These are phyloP conservation scores for Xestia ashworthii DNA, from an alignment of 2,888 invertebrate species.

Conservation along the genomic window DNA sequence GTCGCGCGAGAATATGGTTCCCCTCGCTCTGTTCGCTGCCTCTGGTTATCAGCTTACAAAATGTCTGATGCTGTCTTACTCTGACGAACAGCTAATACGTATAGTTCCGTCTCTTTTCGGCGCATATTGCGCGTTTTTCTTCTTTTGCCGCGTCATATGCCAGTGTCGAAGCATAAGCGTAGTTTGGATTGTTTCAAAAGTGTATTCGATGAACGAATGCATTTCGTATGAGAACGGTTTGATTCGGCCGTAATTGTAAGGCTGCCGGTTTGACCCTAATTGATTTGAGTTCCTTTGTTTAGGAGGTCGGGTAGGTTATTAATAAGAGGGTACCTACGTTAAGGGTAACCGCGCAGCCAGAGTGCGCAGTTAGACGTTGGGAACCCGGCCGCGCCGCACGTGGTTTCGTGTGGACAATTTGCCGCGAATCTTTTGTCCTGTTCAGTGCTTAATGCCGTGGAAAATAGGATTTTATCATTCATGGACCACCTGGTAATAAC, in stretches of 20 bases:
- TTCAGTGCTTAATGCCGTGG: slow-evolving; percentile 77
- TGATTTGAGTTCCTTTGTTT: slow-evolving; percentile 88
- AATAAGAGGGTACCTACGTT: slow-evolving; percentile 82
- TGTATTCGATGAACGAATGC: slow-evolving; percentile 74
- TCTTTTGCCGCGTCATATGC: slow-evolving; percentile 90
- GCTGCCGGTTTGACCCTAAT: slow-evolving; percentile 79
- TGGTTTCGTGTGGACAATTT: slow-evolving; percentile 77
- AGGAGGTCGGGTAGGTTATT: slow-evolving; percentile 83
- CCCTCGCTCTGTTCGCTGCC: slow-evolving; percentile 88
- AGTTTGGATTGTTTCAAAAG: slow-evolving; percentile 81
- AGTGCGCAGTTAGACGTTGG: slow-evolving; percentile 84
- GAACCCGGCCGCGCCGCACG: slow-evolving; percentile 83
- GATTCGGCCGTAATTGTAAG: slow-evolving; percentile 68
- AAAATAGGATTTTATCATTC: slow-evolving; percentile 76
- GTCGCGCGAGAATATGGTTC: slow-evolving; percentile 89
- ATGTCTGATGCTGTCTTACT: slow-evolving; percentile 86
- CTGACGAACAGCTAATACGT: slow-evolving; percentile 80
- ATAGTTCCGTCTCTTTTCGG: slow-evolving; percentile 83
- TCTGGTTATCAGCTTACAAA: slow-evolving; percentile 91
- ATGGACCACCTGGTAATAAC: slow-evolving; percentile 68
- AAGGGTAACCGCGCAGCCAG: slow-evolving; percentile 84
- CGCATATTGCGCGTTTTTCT: slow-evolving; percentile 90
- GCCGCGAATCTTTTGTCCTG: slow-evolving; percentile 82
- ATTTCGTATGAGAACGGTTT: slow-evolving; percentile 69
- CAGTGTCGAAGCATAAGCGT: slow-evolving; percentile 83